Base-by-base conservation (phyloP, 1,140 invertebrate species). In the Nephila pilipes region DNA sequence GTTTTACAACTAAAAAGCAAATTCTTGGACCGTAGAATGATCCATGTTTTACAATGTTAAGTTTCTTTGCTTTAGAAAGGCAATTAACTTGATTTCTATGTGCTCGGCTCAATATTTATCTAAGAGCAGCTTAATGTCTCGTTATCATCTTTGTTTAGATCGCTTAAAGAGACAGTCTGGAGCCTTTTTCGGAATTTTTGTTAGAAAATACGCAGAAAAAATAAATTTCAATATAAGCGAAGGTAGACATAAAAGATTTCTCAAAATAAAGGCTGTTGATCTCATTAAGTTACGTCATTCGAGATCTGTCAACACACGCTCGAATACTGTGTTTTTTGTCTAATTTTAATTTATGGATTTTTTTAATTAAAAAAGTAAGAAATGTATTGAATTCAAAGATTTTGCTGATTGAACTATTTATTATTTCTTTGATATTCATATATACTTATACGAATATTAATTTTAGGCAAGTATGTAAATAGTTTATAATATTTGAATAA, bases 1-100 rank as follows among this genome's bases (percentile, higher is more conserved):
- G 85, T 87, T 87, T 87, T 87, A 87, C 85, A 87, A 60, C 85
- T 32, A 58, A 22, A 87, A 38, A 63, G 16, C 85, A 87, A 87
- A 80, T 46, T 54, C n/a, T 90, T 20, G 57, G 12, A 75, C 2
- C 22, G 46, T 58, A 22, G 46, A 18, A 57, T 29, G 36, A 90
- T 90, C 69, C 69, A 29, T 29, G 65, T 60, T 55, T 80, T 20
- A 14, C 54, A 58, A 80, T 46, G 60, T 88, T 57, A 46, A 57
- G 46, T 57, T 32, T 80, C 46, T 90, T 80, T 32, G 32, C n/a
- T 90, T 90, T 36, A 80, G 54, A 46, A 58, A 38, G 54, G 54
- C 75, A 80, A 80, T 58, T 88, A 88, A 65, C 58, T 69, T 54
- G 46, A 69, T 75, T 54, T 75, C 32, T 75, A 69, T 75, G 54